Base-by-base conservation (phyloP, 2,888 invertebrate genomes). In the Nycteola revayana region DNA sequence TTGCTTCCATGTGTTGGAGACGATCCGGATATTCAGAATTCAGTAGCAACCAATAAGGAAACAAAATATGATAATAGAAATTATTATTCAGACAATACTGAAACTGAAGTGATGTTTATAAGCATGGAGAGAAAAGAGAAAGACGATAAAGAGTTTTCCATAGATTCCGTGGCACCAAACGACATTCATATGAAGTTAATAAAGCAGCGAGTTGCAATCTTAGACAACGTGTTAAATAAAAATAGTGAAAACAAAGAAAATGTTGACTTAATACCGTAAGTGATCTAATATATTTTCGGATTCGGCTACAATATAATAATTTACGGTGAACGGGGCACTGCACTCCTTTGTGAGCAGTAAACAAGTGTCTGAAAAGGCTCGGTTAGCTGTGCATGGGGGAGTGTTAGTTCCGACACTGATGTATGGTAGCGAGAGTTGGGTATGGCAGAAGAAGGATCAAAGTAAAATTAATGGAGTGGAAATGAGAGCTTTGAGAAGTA, bases 61-160 rank as follows among this genome's bases (percentile, higher is more conserved):
- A 62, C 65, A 36, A 77, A 80, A 40, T 76, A 66, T 28, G 57
- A 66, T n/a, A 69, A 77, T 33, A 66, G 66, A 28, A 79, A 70
- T 49, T 79, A 71, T 41, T 80, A 75, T 42, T 62, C 83, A 42
- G 83, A 85, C 32, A 75, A 84, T 7, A 57, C 79, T 1, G 75
- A 72, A 28, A 78, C 84, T 0, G 79, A 81, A 57, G 66, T 83
- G 40, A 75, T 73, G 72, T 69, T 68, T 31, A 50, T 72, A 31
- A 59, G 71, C 23, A 66, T 52, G 45, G 72, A 68, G 42, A 48
- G 50, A 26, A 57, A 58, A 32, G 55, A 65, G 3, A 59, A 42
- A 9, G 62, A 56, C 14, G 9, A 11, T 6, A 64, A 61, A 21
- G 50, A 53, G 2, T 44, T 40, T 24, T 72, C 75, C 2, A 55